Evolutionary conservation across 1,140 invertebrate species (phyloP).

Genomic region (Cheumatopsyche charites): DNA sequence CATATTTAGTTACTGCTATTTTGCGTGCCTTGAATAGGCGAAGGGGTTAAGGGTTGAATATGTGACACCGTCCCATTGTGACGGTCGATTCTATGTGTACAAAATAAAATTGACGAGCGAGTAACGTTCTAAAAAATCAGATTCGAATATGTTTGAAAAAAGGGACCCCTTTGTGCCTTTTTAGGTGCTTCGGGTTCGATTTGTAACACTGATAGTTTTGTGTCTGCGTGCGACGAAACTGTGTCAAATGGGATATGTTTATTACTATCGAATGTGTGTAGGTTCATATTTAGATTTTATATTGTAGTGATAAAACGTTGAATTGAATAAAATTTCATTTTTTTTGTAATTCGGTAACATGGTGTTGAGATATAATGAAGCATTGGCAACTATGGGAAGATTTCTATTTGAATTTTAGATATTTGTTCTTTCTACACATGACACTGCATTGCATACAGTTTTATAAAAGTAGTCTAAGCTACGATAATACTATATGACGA

Average conservation of each 20-base stretch:
- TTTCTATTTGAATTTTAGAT: too few relatives aligned
- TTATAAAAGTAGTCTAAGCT: too few relatives aligned
- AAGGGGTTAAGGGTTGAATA: constrained; percentile 47
- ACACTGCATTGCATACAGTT: too few relatives aligned
- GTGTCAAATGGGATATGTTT: constrained; percentile 25
- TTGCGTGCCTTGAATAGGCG: constrained; percentile 43
- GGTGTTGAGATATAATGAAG: too few relatives aligned
- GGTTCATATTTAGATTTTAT: too few relatives aligned
- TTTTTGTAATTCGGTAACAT: too few relatives aligned
- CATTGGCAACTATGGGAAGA: too few relatives aligned
- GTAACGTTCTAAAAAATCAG: constrained; percentile 26
- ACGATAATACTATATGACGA: too few relatives aligned
- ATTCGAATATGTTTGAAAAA: constrained; percentile 27
- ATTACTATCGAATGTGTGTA: constrained; percentile 2
- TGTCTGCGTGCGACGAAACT: constrained; percentile 13
- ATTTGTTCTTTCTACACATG: too few relatives aligned
- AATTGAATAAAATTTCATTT: too few relatives aligned
- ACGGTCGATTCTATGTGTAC: constrained; percentile 40
- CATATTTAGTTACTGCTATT: constrained; percentile 40
- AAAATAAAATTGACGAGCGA: constrained; percentile 42
- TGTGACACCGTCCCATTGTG: constrained; percentile 45
- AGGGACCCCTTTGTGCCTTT: neutral
- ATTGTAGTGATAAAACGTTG: neutral
- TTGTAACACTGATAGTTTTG: constrained; percentile 30
- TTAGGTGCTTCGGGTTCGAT: constrained; percentile 21